These are phyloP conservation scores for Clupea harengus DNA, from an alignment of 2,113 vertebrate species.

Conservation along the genomic window DNA sequence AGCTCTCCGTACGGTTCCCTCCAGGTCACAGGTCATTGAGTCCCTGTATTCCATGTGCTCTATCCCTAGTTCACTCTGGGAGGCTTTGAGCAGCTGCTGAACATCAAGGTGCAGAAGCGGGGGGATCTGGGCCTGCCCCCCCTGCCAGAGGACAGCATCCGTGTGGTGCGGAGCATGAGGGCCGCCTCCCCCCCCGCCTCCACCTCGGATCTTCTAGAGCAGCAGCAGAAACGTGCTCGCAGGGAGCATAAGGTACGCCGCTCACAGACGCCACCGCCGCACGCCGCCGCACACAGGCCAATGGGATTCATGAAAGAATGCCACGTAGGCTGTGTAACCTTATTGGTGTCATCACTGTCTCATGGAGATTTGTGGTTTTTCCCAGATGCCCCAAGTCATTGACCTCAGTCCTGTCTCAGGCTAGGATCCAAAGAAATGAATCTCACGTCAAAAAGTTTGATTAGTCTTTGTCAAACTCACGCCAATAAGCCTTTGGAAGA, in stretches of 20 bases:
- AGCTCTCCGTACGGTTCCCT: not conserved
- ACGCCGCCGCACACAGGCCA: not conserved
- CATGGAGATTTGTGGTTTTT: too few relatives aligned
- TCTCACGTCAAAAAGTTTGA: too few relatives aligned
- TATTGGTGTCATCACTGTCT: too few relatives aligned
- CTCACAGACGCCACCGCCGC: too few relatives aligned
- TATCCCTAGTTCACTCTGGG: constrained; percentile 85
- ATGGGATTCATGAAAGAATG: too few relatives aligned
- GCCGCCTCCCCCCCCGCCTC: constrained; percentile 93
- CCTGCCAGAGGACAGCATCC: constrained; percentile 93
- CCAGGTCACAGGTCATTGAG: not conserved
- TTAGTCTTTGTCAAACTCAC: too few relatives aligned
- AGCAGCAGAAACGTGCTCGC: constrained; percentile 93
- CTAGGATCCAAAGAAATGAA: too few relatives aligned
- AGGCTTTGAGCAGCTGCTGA: constrained; percentile 92
- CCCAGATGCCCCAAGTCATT: too few relatives aligned
- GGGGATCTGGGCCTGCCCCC: constrained; percentile 82
- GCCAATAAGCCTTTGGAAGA: too few relatives aligned
- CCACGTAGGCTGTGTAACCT: too few relatives aligned
- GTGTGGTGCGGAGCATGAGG: constrained; percentile 92
- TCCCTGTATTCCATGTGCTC: not conserved
- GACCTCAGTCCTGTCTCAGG: too few relatives aligned
- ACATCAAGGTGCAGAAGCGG: constrained; percentile 85
- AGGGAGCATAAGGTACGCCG: constrained; percentile 88
- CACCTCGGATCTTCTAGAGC: constrained; percentile 94